phyloP scores from a whole-genome alignment of 2,797 vertebrate genomes.

The Potorous gilbertii region DNA sequence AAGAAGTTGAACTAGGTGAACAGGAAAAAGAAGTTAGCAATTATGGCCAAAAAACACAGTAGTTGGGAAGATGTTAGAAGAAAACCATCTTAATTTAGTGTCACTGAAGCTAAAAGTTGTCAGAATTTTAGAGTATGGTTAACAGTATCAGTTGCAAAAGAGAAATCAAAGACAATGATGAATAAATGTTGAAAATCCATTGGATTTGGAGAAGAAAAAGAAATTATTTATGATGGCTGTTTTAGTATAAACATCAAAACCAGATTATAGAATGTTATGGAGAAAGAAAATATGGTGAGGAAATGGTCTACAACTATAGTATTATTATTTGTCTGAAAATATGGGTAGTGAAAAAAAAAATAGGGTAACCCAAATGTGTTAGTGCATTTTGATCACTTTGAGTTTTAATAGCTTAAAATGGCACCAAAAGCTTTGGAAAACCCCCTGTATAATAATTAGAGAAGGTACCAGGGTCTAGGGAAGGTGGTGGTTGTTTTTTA shows the following conservation, averaged over 20 bases:
- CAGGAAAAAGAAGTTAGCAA: background rate
- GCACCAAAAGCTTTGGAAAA: background rate
- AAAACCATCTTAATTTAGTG: slow-evolving; percentile 13
- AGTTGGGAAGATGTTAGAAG: background rate
- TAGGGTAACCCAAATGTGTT: background rate
- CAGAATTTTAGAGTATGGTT: background rate
- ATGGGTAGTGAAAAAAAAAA: background rate
- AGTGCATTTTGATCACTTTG: background rate
- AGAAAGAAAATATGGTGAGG: background rate
- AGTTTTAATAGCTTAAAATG: background rate
- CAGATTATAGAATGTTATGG: slow-evolving; percentile 18
- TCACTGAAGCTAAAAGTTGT: background rate
- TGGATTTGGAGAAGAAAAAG: slow-evolving; percentile 5
- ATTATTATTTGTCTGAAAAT: background rate
- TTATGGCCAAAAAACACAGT: background rate
- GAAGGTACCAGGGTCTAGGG: background rate
- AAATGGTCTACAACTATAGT: background rate
- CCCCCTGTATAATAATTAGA: background rate
- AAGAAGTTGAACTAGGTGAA: slow-evolving; percentile 5
- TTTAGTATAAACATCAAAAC: slow-evolving; percentile 29
- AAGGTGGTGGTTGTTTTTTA: background rate
- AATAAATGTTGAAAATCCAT: background rate
- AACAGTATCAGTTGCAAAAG: slow-evolving; percentile 3
- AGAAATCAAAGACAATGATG: background rate
- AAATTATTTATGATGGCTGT: background rate